These are phyloP conservation scores for Choloepus didactylus DNA, from an alignment of 2,797 vertebrate genomes.

Conservation along the genomic window DNA sequence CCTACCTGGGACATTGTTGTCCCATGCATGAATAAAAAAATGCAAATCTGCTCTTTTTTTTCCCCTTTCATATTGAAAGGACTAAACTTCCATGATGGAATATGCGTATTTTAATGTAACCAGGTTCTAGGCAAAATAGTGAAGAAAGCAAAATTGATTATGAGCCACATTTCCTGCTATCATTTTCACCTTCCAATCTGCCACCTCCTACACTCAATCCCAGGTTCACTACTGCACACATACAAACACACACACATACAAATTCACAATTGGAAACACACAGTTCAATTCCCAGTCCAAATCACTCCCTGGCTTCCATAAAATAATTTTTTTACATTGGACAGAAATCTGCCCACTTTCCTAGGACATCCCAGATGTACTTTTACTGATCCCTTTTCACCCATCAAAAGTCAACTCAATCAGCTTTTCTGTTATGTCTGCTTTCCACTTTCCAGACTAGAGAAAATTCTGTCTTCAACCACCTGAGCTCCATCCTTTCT, in stretches of 20 bases:
- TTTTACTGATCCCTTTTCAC: not conserved
- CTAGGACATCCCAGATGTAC: not conserved
- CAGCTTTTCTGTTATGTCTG: not conserved
- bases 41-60: conserved; percentile 75
- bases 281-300: not conserved
- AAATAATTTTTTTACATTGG: not conserved
- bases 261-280: not conserved
- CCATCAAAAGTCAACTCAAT: not conserved
- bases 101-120: conserved; percentile 71
- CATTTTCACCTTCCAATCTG: not conserved
- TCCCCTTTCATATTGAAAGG: conserved; percentile 70
- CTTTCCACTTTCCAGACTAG: not conserved
- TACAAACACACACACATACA: not conserved
- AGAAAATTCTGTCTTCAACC: not conserved
- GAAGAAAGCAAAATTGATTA: not conserved
- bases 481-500: not conserved
- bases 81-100: conserved; percentile 73
- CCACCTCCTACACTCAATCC: not conserved
- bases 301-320: not conserved
- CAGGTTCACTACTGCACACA: not conserved
- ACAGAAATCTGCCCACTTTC: not conserved
- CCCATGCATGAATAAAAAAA: conserved; percentile 83
- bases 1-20: conserved; percentile 72
- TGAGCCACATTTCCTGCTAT: not conserved
- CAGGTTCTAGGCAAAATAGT: not conserved